Evolutionary conservation across 1,140 invertebrate genomes (phyloP), one percentile per base, ranked within the genome.

Genomic region (Lucilia sericata): DNA sequence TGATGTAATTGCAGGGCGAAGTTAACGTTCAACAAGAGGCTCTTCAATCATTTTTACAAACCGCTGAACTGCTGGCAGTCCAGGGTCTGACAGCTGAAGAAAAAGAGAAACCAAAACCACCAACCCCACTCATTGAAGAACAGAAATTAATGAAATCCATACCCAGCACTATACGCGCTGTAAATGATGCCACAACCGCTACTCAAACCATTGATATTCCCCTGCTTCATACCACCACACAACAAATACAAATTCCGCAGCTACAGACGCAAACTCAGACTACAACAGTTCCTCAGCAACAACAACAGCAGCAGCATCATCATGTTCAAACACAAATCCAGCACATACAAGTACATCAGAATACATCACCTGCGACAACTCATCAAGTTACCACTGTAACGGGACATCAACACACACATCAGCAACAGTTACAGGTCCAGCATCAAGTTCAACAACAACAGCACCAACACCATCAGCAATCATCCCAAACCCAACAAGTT

Each of bases 1-100:
- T 55, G 5, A 74, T 49, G 47, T 51, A n/a, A 9, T 25, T 78
- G 2, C 91, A 94, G 90, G 97, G 97, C 83, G 96, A 98, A 92
- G 97, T 98, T 10, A 97, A 97, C 91, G 96, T 98, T 82, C 95
- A 96, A 85, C 96, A 97, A 90, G 96, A 96, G 85, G 96, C 97
- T 88, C 92, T 98, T 87, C 94, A 96, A 86, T 95, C 96, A 14
- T 96, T 98, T 92, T 92, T 98, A 85, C 94, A 96, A 88, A 97
- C 96, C 84, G 97, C 97, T 74, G 96, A 97, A 91, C 93, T 96
- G 86, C 92, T 98, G 86, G 95, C 97, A 92, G 96, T 98, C 86
- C 96, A 97, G 91, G 97, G 96, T 85, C 93, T 98, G 85, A 96
- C 96, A 74, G 92, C 93, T 85, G 92, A 92, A 82, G 90, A 91